Evolutionary conservation across 2,888 invertebrate genomes (phyloP), one percentile per base, ranked within the genome.

Genomic region (Gymnoscelis rufifasciata): DNA sequence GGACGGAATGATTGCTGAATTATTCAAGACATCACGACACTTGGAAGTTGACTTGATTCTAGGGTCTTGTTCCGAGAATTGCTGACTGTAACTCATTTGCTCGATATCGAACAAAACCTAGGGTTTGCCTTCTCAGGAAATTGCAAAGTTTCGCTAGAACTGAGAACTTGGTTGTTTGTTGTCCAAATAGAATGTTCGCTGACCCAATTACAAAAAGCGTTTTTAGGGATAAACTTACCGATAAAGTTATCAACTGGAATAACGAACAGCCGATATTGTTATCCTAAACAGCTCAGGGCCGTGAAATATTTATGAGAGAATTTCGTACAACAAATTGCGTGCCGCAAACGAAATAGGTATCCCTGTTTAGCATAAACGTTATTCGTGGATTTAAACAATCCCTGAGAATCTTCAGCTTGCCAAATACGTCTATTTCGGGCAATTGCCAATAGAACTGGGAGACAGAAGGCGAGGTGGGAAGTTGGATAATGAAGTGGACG

Each of bases 381-480:
- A 29, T 41, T 28, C 29, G 38, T 26, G 43, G 42, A 36, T 42
- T 48, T 38, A 50, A 50, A 47, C 41, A 52, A 47, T 50, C 53
- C 52, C 48, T 47, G 53, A 50, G 47, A 50, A 48, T 43, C 42
- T 42, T 41, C 39, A 51, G 53, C 52, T 49, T 43, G 43, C 52
- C 46, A 45, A 48, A 38, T 43, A 44, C 54, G 38, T 56, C 49
- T 52, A 57, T 55, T 55, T 49, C 47, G 44, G 52, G 50, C 51
- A 47, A 57, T 50, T 46, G 47, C 42, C 51, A 15, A 12, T 39
- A 27, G 36, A 49, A 47, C 39, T 26, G 29, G 42, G 40, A 40
- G 14, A 31, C 33, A 43, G 33, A 43, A 35, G 37, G 38, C 43
- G 33, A 19, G 19, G 2, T 19, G 19, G 5, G 19, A 30, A 31